Evolutionary conservation across 2,113 vertebrate genomes (phyloP).

Genomic region (Triplophysa tibetana): DNA sequence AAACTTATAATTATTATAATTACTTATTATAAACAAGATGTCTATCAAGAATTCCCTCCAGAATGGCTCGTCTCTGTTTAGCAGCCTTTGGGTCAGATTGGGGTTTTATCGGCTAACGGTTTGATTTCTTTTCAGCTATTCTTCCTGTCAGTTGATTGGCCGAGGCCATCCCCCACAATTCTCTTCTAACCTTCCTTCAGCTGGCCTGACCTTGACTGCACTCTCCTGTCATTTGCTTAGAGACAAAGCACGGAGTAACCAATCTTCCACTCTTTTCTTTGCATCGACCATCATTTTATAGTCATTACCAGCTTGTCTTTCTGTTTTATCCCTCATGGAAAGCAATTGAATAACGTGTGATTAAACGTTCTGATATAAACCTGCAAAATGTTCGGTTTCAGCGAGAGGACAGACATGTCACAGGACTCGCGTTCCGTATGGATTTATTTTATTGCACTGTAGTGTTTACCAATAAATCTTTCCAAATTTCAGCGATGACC

Average conservation of each 20-base stretch:
- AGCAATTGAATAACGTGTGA: background rate
- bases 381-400: background rate
- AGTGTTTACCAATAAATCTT: constrained; percentile 51
- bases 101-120: background rate
- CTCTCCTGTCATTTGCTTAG: constrained; percentile 31
- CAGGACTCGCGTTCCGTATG: constrained; percentile 23
- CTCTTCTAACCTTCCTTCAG: constrained; percentile 43
- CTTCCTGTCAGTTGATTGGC: too few species aligned
- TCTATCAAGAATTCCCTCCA: background rate
- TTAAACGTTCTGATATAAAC: background rate
- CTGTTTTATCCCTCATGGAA: constrained; percentile 3
- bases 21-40: constrained; percentile 39
- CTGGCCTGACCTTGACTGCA: constrained; percentile 50
- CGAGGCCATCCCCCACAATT: constrained; percentile 10
- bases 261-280: background rate
- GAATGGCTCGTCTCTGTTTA: background rate
- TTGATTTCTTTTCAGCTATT: too few species aligned
- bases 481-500: constrained; percentile 42
- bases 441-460: constrained; percentile 35
- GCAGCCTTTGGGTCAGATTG: too few species aligned
- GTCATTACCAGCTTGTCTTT: constrained; percentile 1
- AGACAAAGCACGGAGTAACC: constrained; percentile 7
- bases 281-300: background rate
- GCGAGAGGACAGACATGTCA: background rate
- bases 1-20: constrained; percentile 9